Base-by-base conservation (phyloP, 2,797 vertebrate genomes). In the Poecilia velifera region DNA sequence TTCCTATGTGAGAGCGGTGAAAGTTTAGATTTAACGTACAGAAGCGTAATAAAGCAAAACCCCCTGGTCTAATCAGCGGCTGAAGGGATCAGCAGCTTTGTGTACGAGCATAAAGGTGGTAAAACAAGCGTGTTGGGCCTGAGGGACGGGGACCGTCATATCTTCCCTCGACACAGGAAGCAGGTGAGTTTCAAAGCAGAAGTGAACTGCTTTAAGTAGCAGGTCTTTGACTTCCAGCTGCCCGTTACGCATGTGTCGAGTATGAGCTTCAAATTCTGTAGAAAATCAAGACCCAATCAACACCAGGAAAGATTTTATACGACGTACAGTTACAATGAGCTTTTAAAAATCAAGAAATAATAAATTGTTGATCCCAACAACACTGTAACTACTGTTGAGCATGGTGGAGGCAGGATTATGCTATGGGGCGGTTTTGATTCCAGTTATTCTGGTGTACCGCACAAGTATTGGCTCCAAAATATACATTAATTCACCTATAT, bases 161-260 rank as follows among this genome's bases (percentile, higher is more conserved):
- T 83, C 76, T 79, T 34, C 57, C 14, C 43, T 55, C 47, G 8
- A 70, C 79, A 91, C 91, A 90, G 94, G 93, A 94, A 94, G 88
- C 84, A 88, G 90, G 86, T 87, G 90, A 89, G 88, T 94, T 91
- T 95, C 88, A 86, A 36, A 91, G 93, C 89, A 94, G 95, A 96
- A 95, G 94, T 91, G 92, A 95, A 83, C 86, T 83, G 34, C 73
- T 78, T 47, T 76, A 79, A 85, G 55, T n/a, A 79, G 77, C 84
- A 83, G 66, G 41, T 62, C 73, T 73, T 25, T 71, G 71, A 62
- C 45, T 53, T 4, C 8, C 2, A 72, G 68, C 74, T 47, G 75
- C 51, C 81, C 62, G 47, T 36, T 6, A 6, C 25, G n/a, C 68
- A 28, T 13, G 14, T 10, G 41, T 31, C 71, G 36, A 0, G 59